phyloP scores from a whole-genome alignment of 92 coral and sea anemone genomes.

The Metridium senile region DNA sequence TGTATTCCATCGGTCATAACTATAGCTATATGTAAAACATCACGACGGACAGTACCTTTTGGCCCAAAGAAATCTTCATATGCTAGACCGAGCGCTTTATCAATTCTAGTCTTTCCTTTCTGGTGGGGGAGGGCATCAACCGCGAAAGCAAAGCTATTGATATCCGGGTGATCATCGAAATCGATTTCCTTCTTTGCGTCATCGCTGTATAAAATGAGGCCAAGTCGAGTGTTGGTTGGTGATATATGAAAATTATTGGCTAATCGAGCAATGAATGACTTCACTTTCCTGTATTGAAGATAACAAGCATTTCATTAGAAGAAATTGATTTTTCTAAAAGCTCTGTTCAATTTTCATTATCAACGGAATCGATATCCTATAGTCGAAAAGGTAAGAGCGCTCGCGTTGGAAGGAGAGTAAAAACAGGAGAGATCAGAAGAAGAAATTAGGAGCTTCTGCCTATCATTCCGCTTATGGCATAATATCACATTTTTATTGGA shows the following conservation, averaged over 20 bases:
- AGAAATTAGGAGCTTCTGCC: too few species aligned
- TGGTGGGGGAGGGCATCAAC: conserved; percentile 59
- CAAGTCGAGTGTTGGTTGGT: conserved; percentile 70
- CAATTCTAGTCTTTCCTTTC: conserved; percentile 67
- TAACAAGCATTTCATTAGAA: too few species aligned
- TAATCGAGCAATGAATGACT: conserved; percentile 49
- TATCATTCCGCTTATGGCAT: too few species aligned
- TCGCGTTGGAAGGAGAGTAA: too few species aligned
- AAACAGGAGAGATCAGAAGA: too few species aligned
- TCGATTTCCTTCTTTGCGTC: conserved; percentile 44
- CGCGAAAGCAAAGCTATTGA: conserved; percentile 39
- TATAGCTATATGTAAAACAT: conserved; percentile 62
- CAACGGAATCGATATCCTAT: too few species aligned
- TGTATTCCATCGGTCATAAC: conserved; percentile 72
- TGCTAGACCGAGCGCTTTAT: conserved; percentile 61
- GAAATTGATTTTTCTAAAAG: background rate
- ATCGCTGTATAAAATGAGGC: conserved; percentile 71
- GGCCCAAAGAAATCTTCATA: conserved; percentile 51
- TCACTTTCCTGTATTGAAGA: conserved; percentile 9
- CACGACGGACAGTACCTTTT: conserved; percentile 55
- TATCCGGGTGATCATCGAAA: conserved; percentile 43
- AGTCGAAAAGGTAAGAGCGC: too few species aligned
- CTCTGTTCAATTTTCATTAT: background rate
- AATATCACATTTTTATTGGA: too few species aligned
- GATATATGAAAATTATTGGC: conserved; percentile 67